Percentiles rank a stretch among this genome's conserved stretches.
phyloP scores from a whole-genome alignment of 2,113 vertebrate species.

The Cynopterus brachyotis region DNA sequence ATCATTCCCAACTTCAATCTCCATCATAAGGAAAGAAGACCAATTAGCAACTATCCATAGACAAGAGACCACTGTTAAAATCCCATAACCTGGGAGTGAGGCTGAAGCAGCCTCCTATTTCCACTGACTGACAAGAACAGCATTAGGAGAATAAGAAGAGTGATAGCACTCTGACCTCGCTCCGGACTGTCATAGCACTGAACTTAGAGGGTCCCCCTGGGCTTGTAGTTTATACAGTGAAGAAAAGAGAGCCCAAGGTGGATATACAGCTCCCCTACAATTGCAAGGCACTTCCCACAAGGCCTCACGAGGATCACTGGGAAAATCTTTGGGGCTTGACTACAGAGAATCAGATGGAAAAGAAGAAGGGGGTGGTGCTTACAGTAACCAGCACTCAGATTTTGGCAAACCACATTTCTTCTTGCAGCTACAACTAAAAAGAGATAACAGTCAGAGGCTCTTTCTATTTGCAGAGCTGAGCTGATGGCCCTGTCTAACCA shows the following conservation, averaged over 20 bases:
- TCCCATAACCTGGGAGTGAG: background rate
- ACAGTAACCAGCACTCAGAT: background rate
- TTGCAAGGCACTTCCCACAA: background rate
- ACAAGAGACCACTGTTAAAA: background rate
- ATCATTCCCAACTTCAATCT: background rate
- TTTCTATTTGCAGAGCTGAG: background rate
- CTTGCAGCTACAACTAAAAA: background rate
- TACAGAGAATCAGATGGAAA: background rate
- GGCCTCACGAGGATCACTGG: background rate
- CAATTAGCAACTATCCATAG: background rate
- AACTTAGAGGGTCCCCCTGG: background rate
- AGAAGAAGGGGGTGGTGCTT: background rate
- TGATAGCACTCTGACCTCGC: background rate
- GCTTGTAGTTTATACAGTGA: background rate
- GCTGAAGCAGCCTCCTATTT: background rate
- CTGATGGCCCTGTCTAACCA: background rate
- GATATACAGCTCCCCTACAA: background rate
- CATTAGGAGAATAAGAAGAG: background rate
- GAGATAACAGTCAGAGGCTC: background rate
- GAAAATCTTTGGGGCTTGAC: background rate
- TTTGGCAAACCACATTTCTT: background rate
- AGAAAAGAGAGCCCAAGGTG: background rate
- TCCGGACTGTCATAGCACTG: background rate
- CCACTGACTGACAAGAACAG: background rate
- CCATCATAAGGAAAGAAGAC: background rate